Evolutionary conservation across 2,888 invertebrate species (phyloP).

Genomic region (Ophioninae sp.): DNA sequence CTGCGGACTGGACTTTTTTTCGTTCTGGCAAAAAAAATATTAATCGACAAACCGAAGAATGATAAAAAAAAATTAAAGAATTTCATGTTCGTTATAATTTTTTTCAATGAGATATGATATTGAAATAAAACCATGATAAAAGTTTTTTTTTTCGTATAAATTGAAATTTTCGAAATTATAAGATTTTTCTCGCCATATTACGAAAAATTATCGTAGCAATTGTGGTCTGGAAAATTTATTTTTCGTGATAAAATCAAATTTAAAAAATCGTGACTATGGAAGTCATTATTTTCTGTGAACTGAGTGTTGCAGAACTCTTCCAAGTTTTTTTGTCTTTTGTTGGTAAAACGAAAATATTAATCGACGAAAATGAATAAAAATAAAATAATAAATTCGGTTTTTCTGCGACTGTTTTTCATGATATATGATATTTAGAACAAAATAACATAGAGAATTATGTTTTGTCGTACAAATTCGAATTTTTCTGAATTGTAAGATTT

Average conservation of each 20-base stretch:
- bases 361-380: neutral
- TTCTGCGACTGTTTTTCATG: neutral
- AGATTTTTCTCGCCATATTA: slow-evolving; percentile 1
- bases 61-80: neutral
- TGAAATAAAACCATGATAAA: neutral
- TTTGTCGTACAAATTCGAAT: neutral
- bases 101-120: neutral
- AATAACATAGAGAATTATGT: neutral
- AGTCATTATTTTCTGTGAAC: too few species aligned
- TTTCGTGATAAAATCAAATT: too few species aligned
- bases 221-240: too few species aligned
- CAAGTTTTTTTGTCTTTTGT: neutral
- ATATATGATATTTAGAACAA: neutral
- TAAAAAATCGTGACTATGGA: too few species aligned
- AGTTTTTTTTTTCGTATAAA: neutral
- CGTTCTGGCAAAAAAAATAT: neutral
- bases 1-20: neutral
- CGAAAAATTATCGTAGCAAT: neutral
- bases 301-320: too few species aligned
- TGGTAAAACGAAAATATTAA: neutral
- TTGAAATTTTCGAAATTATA: neutral
- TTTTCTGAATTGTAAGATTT: neutral
- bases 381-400: neutral
- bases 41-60: neutral
- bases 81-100: neutral